Evolutionary conservation across 2,113 vertebrate species (phyloP).

Genomic region (Rhabdornis inornatus): DNA sequence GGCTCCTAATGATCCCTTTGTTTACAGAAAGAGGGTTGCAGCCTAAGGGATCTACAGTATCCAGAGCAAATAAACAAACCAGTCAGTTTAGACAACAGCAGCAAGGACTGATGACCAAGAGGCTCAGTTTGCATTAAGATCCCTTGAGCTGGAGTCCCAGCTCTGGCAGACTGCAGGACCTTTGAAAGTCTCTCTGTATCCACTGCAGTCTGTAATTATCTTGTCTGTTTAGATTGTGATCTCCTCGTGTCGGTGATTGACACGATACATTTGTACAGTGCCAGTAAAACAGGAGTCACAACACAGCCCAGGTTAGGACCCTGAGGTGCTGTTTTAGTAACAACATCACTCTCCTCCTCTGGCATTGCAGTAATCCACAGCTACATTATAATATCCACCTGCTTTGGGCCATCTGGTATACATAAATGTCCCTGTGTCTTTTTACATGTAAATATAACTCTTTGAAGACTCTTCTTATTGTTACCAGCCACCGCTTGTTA

Average conservation of each 20-base stretch:
- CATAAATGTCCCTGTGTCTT: background rate
- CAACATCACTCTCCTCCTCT: background rate
- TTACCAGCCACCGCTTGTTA: background rate
- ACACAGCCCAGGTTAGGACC: background rate
- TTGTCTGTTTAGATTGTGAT: constrained; percentile 16
- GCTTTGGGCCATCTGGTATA: constrained; percentile 18
- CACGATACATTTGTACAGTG: background rate
- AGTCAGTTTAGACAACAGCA: background rate
- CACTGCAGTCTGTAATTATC: background rate
- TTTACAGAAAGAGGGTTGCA: background rate
- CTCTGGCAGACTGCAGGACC: background rate
- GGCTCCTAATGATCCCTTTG: background rate
- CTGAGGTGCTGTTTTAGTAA: background rate
- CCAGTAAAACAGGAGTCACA: background rate
- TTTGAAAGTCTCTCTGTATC: background rate
- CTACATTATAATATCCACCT: background rate
- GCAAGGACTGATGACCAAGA: background rate
- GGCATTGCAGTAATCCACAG: background rate
- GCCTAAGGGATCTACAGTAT: background rate
- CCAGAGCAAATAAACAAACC: background rate
- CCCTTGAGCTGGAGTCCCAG: background rate
- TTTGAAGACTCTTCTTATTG: constrained; percentile 6
- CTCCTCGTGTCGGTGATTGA: background rate
- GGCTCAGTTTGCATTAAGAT: background rate
- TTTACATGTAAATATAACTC: constrained; percentile 1